Conservation (phyloP, 2,888 invertebrate species). For the Caenorhabditis sp. region DNA sequence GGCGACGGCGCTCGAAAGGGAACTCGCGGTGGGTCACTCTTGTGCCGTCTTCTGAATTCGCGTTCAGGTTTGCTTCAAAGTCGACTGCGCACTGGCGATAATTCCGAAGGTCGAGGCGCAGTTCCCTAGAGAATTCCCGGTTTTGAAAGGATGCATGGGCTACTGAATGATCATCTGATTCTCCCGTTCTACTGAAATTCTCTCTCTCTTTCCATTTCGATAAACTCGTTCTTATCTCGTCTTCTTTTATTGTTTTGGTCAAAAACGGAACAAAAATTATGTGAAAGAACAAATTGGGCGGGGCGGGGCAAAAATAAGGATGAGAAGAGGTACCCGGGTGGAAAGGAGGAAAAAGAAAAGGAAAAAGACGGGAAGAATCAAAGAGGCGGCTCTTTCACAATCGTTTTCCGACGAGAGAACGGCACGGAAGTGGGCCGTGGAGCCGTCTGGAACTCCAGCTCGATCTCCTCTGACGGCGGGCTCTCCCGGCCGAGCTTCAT, state of each 20-base stretch:
- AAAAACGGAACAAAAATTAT: too few species aligned
- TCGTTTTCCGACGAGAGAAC: slow-evolving; percentile 22
- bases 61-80: slow-evolving; percentile 58
- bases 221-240: slow-evolving; percentile 21
- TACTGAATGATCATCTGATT: slow-evolving; percentile 28
- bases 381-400: slow-evolving; percentile 50
- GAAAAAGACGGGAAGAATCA: too few species aligned
- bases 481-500: slow-evolving; percentile 37
- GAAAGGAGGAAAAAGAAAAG: neutral
- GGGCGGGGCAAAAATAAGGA: neutral
- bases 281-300: slow-evolving; percentile 30
- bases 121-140: slow-evolving; percentile 47
- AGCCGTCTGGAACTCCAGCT: slow-evolving; percentile 8
- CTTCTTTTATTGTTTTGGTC: slow-evolving; percentile 9
- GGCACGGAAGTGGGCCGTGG: slow-evolving; percentile 9
- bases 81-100: slow-evolving; percentile 47
- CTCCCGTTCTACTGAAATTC: neutral
- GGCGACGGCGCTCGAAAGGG: slow-evolving; percentile 28
- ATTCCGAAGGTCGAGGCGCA: slow-evolving; percentile 44
- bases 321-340: slow-evolving; percentile 8
- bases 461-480: slow-evolving; percentile 36
- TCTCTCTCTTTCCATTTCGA: neutral
- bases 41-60: too few species aligned
- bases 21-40: slow-evolving; percentile 42
- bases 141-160: slow-evolving; percentile 52